Conservation (phyloP, 2,797 vertebrate species). For the Acanthiza pusilla region DNA sequence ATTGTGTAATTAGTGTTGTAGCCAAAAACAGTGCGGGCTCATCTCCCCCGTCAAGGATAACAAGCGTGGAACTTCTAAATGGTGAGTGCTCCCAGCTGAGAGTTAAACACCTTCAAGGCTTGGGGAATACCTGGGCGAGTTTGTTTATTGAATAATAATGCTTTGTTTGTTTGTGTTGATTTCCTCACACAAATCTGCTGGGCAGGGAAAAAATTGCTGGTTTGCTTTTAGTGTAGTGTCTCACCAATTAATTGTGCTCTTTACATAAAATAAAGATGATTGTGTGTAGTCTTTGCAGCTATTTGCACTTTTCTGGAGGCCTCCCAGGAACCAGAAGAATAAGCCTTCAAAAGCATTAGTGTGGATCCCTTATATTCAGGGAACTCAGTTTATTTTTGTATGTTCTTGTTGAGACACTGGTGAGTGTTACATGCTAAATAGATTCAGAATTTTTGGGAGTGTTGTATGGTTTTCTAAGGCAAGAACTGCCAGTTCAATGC, state of each 20-base stretch:
- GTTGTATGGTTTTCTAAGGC: not conserved
- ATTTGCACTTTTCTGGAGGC: not conserved
- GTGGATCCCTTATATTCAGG: not conserved
- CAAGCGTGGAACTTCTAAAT: slow-evolving; percentile 65
- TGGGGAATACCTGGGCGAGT: not conserved
- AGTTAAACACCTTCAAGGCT: not conserved
- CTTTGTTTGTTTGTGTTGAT: not conserved
- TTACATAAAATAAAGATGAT: not conserved
- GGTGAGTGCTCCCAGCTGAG: slow-evolving; percentile 54
- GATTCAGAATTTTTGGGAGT: not conserved
- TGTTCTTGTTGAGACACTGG: not conserved
- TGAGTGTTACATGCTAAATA: not conserved
- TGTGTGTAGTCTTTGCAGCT: not conserved
- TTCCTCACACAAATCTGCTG: not conserved
- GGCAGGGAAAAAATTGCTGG: fast-evolving
- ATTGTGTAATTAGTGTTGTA: slow-evolving; percentile 70
- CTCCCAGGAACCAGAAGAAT: not conserved
- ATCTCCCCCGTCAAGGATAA: slow-evolving; percentile 73
- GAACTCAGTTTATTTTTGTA: not conserved
- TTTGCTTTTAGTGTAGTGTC: not conserved
- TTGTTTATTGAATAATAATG: not conserved
- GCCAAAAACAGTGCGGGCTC: slow-evolving; percentile 72
- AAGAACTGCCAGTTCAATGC: not conserved
- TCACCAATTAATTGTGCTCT: not conserved
- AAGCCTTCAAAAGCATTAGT: not conserved